A percentile compares a stretch with the other conserved stretches of the same genome.
These are phyloP conservation scores for Beaufortia kweichowensis DNA, from an alignment of 2,113 vertebrate species.

Conservation along the genomic window DNA sequence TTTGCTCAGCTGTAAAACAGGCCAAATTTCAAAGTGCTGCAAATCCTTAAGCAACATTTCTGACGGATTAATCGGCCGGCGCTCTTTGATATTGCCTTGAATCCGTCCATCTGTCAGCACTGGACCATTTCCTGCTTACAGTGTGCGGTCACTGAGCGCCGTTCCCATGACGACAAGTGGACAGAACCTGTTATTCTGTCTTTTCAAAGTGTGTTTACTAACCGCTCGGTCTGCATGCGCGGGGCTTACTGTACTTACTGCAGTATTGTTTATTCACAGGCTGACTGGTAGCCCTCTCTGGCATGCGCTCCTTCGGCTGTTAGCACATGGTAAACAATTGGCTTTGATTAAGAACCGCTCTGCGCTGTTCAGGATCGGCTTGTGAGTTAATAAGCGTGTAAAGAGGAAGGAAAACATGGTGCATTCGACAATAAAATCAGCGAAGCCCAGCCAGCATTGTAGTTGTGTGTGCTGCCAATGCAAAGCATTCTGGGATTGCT, in stretches of 20 bases:
- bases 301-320: neutral
- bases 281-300: slow-evolving; percentile 5
- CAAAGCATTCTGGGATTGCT: too few species aligned
- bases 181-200: neutral
- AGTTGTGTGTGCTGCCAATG: neutral
- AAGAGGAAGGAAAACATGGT: slow-evolving; percentile 15
- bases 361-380: neutral
- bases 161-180: neutral
- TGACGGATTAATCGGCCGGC: slow-evolving; percentile 7
- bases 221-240: neutral
- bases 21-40: neutral
- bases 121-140: slow-evolving; percentile 22
- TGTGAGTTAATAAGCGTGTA: slow-evolving; percentile 19
- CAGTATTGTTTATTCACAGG: neutral
- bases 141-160: slow-evolving; percentile 10
- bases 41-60: slow-evolving; percentile 16
- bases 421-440: slow-evolving; percentile 12
- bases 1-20: slow-evolving; percentile 5
- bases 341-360: slow-evolving; percentile 2
- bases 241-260: slow-evolving; percentile 7
- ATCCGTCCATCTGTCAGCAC: slow-evolving; percentile 20
- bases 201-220: neutral
- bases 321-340: slow-evolving; percentile 34
- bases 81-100: slow-evolving; percentile 2
- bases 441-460: neutral